Base-by-base conservation (phyloP, 2,797 vertebrate genomes). In the Heterohyrax brucei region DNA sequence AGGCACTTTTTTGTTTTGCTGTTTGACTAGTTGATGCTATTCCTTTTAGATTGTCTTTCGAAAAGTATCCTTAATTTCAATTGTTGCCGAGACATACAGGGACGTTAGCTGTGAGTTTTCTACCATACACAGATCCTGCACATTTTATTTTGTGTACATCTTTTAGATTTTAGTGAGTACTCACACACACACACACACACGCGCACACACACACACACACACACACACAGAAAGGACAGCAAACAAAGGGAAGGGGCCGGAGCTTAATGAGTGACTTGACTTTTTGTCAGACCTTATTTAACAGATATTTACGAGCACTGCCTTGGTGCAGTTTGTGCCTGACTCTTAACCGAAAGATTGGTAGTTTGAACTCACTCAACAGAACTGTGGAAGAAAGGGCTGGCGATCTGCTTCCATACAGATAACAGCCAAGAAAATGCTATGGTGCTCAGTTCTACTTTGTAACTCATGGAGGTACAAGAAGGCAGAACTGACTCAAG, bases 61-160 rank as follows among this genome's bases (percentile, higher is more conserved):
- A 87, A 30, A 62, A 90, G 14, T 21, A 46, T 39, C 24, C 73
- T 95, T 90, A 75, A 68, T 61, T 21, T 18, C 5, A 61, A 44
- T 28, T 26, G 3, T 30, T 75, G 7, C 12, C 59, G 93, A 93
- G 53, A 79, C 10, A 80, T 0, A 84, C 0, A 84, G 44, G 50
- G 18, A 6, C 53, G 46, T 44, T 75, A 1, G 6, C 53, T 95
- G n/a, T 72, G 24, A 91, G 12, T 95, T 95, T 96, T 91, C 87
- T 66, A 61, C 90, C 62, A 80, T 14, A 21, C n/a, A 53, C 18
- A 75, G 59, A 50, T 64, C 19, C 84, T 33, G 1, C 81, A 44
- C 5, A 62, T 75, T 83, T 13, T 5, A 59, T 44, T 77, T 75
- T 50, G 26, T 39, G 77, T 87, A 10, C 0, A 70, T 33, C 0